Evolutionary conservation across 2,888 invertebrate genomes (phyloP).

Genomic region (Parnassius orleans): DNA sequence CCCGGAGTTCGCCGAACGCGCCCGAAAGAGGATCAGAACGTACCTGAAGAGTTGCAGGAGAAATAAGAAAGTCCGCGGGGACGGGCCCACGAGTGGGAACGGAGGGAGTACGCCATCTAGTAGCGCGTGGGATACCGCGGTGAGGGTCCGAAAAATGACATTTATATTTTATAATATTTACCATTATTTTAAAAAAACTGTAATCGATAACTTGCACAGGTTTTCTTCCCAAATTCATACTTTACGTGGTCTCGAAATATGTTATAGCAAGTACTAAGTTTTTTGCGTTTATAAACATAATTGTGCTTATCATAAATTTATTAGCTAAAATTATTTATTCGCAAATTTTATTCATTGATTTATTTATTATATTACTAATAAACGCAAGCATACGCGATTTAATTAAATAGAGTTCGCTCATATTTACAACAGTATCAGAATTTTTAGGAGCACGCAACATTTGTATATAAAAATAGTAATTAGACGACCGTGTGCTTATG

Average conservation of each 20-base stretch:
- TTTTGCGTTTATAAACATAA: no score
- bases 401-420: no score
- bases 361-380: no score
- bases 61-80: conserved; percentile 95
- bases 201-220: no score
- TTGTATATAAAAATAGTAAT: no score
- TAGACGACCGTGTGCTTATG: no score
- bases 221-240: background rate
- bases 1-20: conserved; percentile 97
- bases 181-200: background rate
- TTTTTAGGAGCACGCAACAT: no score
- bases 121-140: conserved; percentile 90
- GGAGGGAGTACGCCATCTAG: conserved; percentile 71
- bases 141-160: conserved; percentile 81
- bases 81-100: conserved; percentile 67
- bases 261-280: conserved; percentile 19
- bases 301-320: no score
- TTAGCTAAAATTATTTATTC: no score
- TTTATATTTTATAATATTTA: conserved; percentile 2
- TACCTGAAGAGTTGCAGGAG: conserved; percentile 97
- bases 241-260: conserved; percentile 11
- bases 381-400: no score
- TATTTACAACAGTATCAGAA: no score
- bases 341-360: no score
- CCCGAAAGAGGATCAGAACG: conserved; percentile 95